Conservation (phyloP, 2,888 invertebrate species). For the Nebria salina region DNA sequence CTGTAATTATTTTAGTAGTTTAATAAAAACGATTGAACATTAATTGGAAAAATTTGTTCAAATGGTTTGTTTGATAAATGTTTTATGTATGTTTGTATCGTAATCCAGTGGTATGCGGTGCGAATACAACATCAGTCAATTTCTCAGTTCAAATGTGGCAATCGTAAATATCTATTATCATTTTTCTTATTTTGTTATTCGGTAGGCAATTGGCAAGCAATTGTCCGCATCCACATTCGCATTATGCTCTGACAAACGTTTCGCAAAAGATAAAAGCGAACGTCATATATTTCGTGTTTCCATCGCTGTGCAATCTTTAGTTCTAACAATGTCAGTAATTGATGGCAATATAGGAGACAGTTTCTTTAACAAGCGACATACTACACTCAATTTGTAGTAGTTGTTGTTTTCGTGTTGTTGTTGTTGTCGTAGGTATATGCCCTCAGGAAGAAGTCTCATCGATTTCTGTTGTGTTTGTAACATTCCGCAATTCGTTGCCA, state of each 20-base stretch:
- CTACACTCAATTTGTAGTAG: conserved; percentile 54
- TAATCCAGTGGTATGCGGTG: background rate
- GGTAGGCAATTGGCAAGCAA: conserved; percentile 34
- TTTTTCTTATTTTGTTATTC: conserved; percentile 30
- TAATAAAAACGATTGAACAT: no score
- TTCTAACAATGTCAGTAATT: conserved; percentile 56
- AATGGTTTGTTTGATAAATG: no score
- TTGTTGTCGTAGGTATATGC: background rate
- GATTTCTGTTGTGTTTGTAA: conserved; percentile 27
- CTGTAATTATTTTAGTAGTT: no score
- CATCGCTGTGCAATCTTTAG: conserved; percentile 52
- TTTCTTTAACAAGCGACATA: conserved; percentile 55
- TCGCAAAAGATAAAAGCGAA: conserved; percentile 29
- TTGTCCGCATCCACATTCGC: conserved; percentile 4
- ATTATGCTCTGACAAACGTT: conserved; percentile 19
- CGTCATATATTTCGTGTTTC: conserved; percentile 46
- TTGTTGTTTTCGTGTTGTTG: conserved; percentile 24
- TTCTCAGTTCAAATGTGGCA: background rate
- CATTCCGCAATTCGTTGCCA: background rate
- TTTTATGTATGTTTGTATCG: no score
- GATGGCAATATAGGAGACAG: conserved; percentile 56
- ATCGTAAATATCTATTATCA: conserved; percentile 32
- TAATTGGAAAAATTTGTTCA: no score
- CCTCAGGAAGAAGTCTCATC: conserved; percentile 15
- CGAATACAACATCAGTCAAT: background rate